Conservation (phyloP, 2,797 vertebrate genomes). For the Alauda arvensis region DNA sequence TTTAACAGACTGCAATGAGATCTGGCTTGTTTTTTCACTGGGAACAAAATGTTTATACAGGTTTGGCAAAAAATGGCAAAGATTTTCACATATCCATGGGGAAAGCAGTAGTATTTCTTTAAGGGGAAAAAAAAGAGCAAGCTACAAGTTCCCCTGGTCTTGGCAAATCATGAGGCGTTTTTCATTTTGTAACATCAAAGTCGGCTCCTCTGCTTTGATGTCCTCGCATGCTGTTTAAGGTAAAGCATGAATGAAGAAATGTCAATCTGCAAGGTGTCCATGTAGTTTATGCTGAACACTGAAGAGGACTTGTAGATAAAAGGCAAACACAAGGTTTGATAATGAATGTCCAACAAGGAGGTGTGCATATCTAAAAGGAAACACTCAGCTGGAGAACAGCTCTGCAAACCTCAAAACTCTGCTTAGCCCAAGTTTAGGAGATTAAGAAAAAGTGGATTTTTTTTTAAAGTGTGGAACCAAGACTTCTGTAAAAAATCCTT, state of each 20-base stretch:
- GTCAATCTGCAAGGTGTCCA: slow-evolving; percentile 97
- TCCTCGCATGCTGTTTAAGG: slow-evolving; percentile 97
- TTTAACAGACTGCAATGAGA: neutral
- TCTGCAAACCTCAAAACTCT: slow-evolving; percentile 70
- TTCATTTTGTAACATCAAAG: slow-evolving; percentile 97
- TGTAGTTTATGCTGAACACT: slow-evolving; percentile 96
- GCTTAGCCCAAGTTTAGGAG: slow-evolving; percentile 68
- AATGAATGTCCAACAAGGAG: slow-evolving; percentile 95
- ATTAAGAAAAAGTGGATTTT: slow-evolving; percentile 54
- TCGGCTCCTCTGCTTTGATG: slow-evolving; percentile 88
- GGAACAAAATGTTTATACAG: neutral
- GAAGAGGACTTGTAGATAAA: slow-evolving; percentile 93
- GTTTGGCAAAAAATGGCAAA: slow-evolving; percentile 20
- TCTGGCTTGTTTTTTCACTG: neutral
- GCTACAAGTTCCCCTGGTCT: slow-evolving; percentile 89
- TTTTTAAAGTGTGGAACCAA: neutral
- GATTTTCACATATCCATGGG: slow-evolving; percentile 24
- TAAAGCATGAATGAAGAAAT: slow-evolving; percentile 98
- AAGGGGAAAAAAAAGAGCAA: slow-evolving; percentile 72
- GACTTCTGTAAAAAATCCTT: slow-evolving; percentile 3
- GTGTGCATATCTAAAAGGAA: slow-evolving; percentile 76
- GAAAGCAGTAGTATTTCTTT: slow-evolving; percentile 62
- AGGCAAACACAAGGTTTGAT: slow-evolving; percentile 93
- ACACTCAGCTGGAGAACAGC: slow-evolving; percentile 69
- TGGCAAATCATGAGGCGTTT: slow-evolving; percentile 92